A percentile compares a stretch with the other conserved stretches of the same genome.
Evolutionary conservation across 2,113 vertebrate species (phyloP).

Genomic region (Pagrus major): DNA sequence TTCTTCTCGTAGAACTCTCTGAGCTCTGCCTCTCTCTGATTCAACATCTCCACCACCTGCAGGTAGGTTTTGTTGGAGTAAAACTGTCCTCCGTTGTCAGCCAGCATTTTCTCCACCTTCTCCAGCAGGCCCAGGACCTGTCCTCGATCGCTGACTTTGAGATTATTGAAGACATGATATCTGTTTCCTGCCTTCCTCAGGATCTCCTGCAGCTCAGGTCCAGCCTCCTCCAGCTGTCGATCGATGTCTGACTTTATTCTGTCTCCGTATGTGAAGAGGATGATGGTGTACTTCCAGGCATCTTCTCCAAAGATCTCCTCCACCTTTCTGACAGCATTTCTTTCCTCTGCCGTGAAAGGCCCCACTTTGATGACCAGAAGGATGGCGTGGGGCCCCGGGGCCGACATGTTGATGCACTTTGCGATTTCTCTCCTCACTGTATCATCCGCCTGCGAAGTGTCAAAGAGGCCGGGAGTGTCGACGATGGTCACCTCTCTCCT

Average conservation of each 20-base stretch:
- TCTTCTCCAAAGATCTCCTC: constrained; percentile 44
- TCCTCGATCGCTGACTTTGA: not conserved
- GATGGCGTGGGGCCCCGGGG: constrained; percentile 59
- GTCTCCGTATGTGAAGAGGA: constrained; percentile 51
- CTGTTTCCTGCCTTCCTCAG: constrained; percentile 26
- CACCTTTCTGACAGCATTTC: not conserved
- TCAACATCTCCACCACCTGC: not conserved
- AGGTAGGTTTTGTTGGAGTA: constrained; percentile 52
- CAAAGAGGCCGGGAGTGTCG: constrained; percentile 51
- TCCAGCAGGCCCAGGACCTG: too few relatives aligned
- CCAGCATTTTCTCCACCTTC: too few relatives aligned
- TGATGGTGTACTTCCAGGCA: constrained; percentile 29
- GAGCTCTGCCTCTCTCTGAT: not conserved
- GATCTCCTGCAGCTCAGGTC: constrained; percentile 19
- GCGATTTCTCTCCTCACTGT: constrained; percentile 11
- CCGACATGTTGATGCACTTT: constrained; percentile 48
- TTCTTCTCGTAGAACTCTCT: constrained; percentile 5
- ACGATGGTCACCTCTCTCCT: constrained; percentile 6
- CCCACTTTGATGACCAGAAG: constrained; percentile 51
- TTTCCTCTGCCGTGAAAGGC: constrained; percentile 4
- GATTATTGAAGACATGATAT: constrained; percentile 49
- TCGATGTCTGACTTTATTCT: not conserved
- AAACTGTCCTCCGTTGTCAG: constrained; percentile 1
- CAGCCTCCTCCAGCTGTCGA: not conserved
- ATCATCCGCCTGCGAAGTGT: not conserved